Percentiles rank a stretch among this genome's conserved stretches.
These are phyloP conservation scores for Monochamus alternatus DNA, from an alignment of 2,888 invertebrate species.

Conservation along the genomic window DNA sequence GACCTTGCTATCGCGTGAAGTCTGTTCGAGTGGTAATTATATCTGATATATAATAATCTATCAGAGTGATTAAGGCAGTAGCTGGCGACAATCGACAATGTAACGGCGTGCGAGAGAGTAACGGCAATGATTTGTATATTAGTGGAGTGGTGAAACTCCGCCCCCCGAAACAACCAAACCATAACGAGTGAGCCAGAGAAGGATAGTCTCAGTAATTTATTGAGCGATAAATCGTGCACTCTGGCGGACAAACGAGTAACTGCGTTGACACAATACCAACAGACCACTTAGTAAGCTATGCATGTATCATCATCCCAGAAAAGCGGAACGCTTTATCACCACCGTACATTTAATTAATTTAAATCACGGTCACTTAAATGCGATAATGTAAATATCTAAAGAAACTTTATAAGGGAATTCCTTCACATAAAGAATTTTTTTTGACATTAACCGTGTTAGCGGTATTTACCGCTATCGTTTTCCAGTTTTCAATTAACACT, in stretches of 20 bases:
- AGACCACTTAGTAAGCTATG: constrained; percentile 69
- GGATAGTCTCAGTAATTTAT: constrained; percentile 69
- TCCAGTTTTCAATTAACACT: too few relatives aligned
- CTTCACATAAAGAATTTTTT: too few relatives aligned
- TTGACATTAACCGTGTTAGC: too few relatives aligned
- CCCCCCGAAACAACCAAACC: constrained; percentile 45
- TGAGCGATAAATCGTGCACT: constrained; percentile 71
- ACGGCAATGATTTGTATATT: constrained; percentile 41
- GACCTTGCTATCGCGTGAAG: constrained; percentile 14
- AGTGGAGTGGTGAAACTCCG: constrained; percentile 59
- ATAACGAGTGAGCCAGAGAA: constrained; percentile 55
- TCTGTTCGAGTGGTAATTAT: constrained; percentile 56
- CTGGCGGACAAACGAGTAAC: constrained; percentile 70
- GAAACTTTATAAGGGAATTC: too few relatives aligned
- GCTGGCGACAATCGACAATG: constrained; percentile 65
- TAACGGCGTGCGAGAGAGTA: constrained; percentile 42
- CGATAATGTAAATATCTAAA: too few relatives aligned
- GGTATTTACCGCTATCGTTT: too few relatives aligned
- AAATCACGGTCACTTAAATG: constrained; percentile 35
- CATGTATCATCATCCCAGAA: constrained; percentile 61
- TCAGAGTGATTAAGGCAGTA: constrained; percentile 66
- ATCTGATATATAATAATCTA: constrained; percentile 66
- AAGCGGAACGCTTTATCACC: constrained; percentile 57
- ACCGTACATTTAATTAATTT: constrained; percentile 56
- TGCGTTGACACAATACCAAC: constrained; percentile 71